Percentiles rank a stretch among this genome's conserved stretches.
These are phyloP conservation scores for Liposcelis brunnea DNA, from an alignment of 2,888 invertebrate genomes.

Conservation along the genomic window DNA sequence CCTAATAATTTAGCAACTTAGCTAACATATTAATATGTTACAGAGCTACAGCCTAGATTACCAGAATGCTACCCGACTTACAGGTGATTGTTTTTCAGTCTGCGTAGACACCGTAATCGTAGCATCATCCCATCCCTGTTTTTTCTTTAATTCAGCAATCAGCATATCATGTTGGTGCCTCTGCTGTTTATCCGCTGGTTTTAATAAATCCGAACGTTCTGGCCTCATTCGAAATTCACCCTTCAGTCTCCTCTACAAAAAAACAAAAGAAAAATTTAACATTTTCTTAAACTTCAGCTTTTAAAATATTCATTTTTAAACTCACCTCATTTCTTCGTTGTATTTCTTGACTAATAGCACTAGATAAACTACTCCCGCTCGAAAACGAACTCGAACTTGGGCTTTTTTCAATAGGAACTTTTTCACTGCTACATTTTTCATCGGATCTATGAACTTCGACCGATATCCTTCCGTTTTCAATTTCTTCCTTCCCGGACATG, in stretches of 20 bases:
- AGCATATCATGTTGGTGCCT: constrained; percentile 1
- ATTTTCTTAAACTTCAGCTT: constrained; percentile 1
- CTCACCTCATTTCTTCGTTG: constrained; percentile 47
- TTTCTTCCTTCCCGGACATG: too few relatives aligned
- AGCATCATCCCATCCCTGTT: not conserved
- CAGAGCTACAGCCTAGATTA: too few relatives aligned
- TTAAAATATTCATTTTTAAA: constrained; percentile 8
- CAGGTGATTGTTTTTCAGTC: too few relatives aligned
- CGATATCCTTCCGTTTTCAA: too few relatives aligned
- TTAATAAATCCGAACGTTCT: not conserved
- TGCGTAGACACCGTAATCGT: too few relatives aligned
- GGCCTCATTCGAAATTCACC: constrained; percentile 3
- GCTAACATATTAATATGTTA: too few relatives aligned
- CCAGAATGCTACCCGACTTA: too few relatives aligned
- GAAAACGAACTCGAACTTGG: not conserved
- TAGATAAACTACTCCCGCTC: constrained; percentile 37
- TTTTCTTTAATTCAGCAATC: constrained; percentile 6
- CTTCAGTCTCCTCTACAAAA: constrained; percentile 22
- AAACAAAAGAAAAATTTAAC: not conserved
- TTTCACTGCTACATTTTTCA: too few relatives aligned
- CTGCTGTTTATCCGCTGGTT: not conserved
- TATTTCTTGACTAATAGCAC: constrained; percentile 52
- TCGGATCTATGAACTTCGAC: too few relatives aligned
- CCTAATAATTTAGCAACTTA: too few relatives aligned
- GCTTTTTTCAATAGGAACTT: not conserved